These are phyloP conservation scores for Epinephelus awoara DNA, from an alignment of 2,797 vertebrate species.

Conservation along the genomic window DNA sequence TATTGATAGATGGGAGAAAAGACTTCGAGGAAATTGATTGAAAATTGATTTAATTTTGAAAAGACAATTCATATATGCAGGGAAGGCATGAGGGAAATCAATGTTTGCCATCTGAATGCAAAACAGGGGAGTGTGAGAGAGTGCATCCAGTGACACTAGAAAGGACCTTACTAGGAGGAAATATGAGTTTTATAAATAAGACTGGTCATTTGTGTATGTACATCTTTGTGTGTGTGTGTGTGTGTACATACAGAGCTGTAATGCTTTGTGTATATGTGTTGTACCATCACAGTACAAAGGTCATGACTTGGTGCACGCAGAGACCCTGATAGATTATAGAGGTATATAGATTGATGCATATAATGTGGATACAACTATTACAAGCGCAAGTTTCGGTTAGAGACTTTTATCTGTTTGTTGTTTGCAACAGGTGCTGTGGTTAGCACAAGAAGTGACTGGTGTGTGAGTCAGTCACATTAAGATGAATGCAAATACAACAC, in stretches of 20 bases:
- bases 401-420: no score
- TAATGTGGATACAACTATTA: no score
- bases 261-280: no score
- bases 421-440: no score
- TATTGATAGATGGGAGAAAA: constrained; percentile 60
- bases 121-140: constrained; percentile 19
- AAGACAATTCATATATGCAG: constrained; percentile 71
- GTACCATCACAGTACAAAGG: no score
- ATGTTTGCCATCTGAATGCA: constrained; percentile 62
- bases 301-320: no score
- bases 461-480: no score
- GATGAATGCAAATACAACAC: no score
- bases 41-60: constrained; percentile 76
- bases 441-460: no score
- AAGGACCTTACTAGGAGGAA: constrained; percentile 24
- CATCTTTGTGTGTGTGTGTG: not conserved
- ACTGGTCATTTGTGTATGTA: not conserved
- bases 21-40: constrained; percentile 67
- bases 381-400: no score
- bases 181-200: constrained; percentile 36
- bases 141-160: constrained; percentile 27
- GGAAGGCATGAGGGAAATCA: constrained; percentile 65
- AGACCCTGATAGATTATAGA: no score
- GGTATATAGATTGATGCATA: no score
- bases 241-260: not conserved